phyloP scores from a whole-genome alignment of 1,140 invertebrate species.

The roundworm (Caenorhabditis elegans) region WBcel235 BX284606.5:14750001-14750500 shows the following conservation, averaged over 20 bases:
- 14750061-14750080: not conserved
- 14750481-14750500: too few species aligned
- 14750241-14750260: too few species aligned
- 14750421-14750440: too few species aligned
- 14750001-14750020: not conserved
- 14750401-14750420: too few species aligned
- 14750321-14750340: not conserved
- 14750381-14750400: too few species aligned
- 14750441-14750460: too few species aligned
- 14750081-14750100: not conserved
- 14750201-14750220: not conserved
- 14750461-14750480: too few species aligned
- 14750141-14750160: not conserved
- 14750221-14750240: not conserved
- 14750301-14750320: constrained; percentile 1
- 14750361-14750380: too few species aligned
- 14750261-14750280: not conserved
- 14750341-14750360: too few species aligned
- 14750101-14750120: not conserved
- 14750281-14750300: not conserved
- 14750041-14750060: not conserved
- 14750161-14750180: not conserved
- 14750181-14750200: not conserved
- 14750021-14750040: not conserved
- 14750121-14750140: not conserved